Evolutionary conservation across 2,113 vertebrate species (phyloP), one percentile per base, ranked within the genome.

Genomic region (Sceloporus undulatus): DNA sequence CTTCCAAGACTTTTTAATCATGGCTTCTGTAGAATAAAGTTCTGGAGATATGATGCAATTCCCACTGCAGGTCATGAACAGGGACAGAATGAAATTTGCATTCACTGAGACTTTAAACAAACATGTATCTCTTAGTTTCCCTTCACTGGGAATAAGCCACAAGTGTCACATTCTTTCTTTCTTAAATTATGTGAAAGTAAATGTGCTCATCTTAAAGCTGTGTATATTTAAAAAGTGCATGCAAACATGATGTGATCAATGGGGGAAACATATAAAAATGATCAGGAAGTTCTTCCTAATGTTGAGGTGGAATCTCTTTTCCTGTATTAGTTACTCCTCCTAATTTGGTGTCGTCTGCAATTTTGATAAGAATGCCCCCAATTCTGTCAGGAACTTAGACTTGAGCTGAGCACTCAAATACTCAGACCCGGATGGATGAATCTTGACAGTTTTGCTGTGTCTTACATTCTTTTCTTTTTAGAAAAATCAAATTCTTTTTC

Each of bases 1-100:
- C 65, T 90, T 90, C 34, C 73, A 62, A 62, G n/a, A 71, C 52
- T 83, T 34, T 34, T 78, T 83, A 79, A 73, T 79, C 74, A 59
- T 79, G 54, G n/a, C 65, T 88, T 62, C 75, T 6, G 8, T 78
- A 34, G 80, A 83, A 9, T 77, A n/a, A 82, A 79, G 34, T 71
- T 25, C 65, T 78, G 5, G 59, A 25, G 73, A 13, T 77, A 1
- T 25, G 14, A 78, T 71, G 78, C 59, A 78, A 11, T 23, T 86
- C 62, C 34, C 82, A 34, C 75, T 62, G 48, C 40, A 85, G 78
- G 9, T 25, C 18, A 5, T 71, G 27, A 71, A 29, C 29, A 10
- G 27, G 29, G 8, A 71, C 25, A 23, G 27, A 29, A 29, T 29
- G 10, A 11, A 29, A 71, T 71, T 71, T 29, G 29, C 68, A 29